Percentiles rank a stretch among this genome's conserved stretches.
Conservation (phyloP, 2,113 vertebrate genomes). For the Mormyrus iriodes region DNA sequence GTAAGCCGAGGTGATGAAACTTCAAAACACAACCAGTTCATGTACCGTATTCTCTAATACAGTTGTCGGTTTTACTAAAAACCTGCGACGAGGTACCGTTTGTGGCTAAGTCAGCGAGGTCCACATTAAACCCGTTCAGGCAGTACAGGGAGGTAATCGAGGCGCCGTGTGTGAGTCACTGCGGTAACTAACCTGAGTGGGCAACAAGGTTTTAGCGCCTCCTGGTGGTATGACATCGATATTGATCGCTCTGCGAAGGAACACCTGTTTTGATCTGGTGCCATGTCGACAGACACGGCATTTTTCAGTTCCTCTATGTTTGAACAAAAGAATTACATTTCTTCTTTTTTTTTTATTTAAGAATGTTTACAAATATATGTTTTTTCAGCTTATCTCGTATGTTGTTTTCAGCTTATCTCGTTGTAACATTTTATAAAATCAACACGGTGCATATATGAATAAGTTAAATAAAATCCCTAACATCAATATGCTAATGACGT, state of each 20-base stretch:
- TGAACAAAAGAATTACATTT: neutral
- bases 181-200: neutral
- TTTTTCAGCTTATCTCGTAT: neutral
- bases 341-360: neutral
- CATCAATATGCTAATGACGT: neutral
- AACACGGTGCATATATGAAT: neutral
- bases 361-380: neutral
- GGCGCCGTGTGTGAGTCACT: neutral
- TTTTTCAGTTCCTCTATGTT: neutral
- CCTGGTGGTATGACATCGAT: conserved; percentile 46
- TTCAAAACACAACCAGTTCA: neutral
- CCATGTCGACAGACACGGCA: neutral
- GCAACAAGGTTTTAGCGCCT: conserved; percentile 51
- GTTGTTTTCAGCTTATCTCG: neutral
- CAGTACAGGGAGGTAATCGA: neutral
- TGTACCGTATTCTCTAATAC: neutral
- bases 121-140: neutral
- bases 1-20: neutral
- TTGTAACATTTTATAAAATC: neutral
- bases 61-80: neutral
- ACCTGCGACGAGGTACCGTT: neutral
- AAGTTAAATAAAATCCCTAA: neutral
- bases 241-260: neutral
- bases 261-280: neutral
- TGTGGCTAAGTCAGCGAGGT: neutral